A percentile compares a stretch with the other conserved stretches of the same genome.
These are phyloP conservation scores for Neoaliturus tenellus DNA, from an alignment of 2,888 invertebrate species.

Conservation along the genomic window DNA sequence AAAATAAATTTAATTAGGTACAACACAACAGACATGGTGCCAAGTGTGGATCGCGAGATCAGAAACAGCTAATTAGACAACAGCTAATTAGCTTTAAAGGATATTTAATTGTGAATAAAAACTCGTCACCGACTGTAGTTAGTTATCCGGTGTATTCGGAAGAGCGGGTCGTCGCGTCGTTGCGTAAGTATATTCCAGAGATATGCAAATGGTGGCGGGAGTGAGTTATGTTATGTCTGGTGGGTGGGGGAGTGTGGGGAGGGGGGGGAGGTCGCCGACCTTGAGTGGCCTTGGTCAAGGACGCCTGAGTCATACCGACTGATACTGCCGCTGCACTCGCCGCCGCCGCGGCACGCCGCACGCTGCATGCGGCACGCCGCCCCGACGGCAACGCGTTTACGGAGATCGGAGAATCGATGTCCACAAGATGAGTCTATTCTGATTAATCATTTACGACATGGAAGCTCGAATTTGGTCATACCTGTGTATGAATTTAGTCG, in stretches of 20 bases:
- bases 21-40: too few species aligned
- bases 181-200: conserved; percentile 42
- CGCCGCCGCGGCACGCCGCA: background rate
- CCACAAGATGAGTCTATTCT: too few species aligned
- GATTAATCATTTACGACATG: too few species aligned
- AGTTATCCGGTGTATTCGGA: background rate
- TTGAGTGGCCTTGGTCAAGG: conserved; percentile 59
- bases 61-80: too few species aligned
- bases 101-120: too few species aligned
- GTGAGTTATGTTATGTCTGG: conserved; percentile 37
- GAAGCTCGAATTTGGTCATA: too few species aligned
- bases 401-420: too few species aligned
- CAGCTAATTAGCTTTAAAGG: too few species aligned
- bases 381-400: background rate
- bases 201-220: conserved; percentile 28
- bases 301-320: conserved; percentile 44
- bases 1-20: too few species aligned
- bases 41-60: too few species aligned
- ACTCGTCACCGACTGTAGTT: too few species aligned
- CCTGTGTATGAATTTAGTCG: too few species aligned
- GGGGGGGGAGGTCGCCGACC: conserved; percentile 55
- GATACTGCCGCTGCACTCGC: background rate
- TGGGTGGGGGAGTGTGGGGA: conserved; percentile 17
- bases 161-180: conserved; percentile 16
- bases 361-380: background rate